Evolutionary conservation across 2,888 invertebrate species (phyloP), one percentile per base, ranked within the genome.

Genomic region (Nysson spinosus): DNA sequence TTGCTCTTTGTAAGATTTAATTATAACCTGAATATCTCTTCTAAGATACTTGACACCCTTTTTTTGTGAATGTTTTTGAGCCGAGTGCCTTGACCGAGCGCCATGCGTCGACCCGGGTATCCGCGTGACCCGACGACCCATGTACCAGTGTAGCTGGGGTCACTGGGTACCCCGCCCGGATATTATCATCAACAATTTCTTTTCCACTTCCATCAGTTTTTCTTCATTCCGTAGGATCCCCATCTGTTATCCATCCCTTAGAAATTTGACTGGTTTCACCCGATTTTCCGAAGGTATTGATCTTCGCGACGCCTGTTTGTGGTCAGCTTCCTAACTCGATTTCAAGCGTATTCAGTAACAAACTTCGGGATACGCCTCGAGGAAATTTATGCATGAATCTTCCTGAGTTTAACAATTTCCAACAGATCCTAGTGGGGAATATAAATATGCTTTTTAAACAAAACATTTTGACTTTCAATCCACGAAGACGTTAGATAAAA

Each of bases 111-210:
- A 76, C 79, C 79, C 75, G 75, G 78, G 77, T 77, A 77, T 69
- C 77, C 76, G 76, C 74, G 80, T 83, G 82, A 83, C 81, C 82
- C 67, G 77, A 57, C 77, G 79, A 80, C 79, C 77, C 47, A 68
- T 64, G 77, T 72, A 65, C 64, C 69, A 52, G 60, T 57, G 57
- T 58, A 73, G 78, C 74, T 75, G 72, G 60, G 79, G 75, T 82
- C 80, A 78, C 62, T 52, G 69, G 49, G 58, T 73, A 78, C 77
- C 71, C 69, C 75, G 61, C 73, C 74, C 72, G 65, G 63, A 62
- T 58, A 20, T 30, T 39, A 39, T 19, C 19, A 20, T 16, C 61
- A 14, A 43, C 22, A n/a, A 43, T 40, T 56, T 28, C 16, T 3
- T 30, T 17, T 50, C 42, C 26, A 17, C 20, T 20, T 28, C 9